These are phyloP conservation scores for Andrena camellia DNA, from an alignment of 2,888 invertebrate genomes.

Conservation along the genomic window DNA sequence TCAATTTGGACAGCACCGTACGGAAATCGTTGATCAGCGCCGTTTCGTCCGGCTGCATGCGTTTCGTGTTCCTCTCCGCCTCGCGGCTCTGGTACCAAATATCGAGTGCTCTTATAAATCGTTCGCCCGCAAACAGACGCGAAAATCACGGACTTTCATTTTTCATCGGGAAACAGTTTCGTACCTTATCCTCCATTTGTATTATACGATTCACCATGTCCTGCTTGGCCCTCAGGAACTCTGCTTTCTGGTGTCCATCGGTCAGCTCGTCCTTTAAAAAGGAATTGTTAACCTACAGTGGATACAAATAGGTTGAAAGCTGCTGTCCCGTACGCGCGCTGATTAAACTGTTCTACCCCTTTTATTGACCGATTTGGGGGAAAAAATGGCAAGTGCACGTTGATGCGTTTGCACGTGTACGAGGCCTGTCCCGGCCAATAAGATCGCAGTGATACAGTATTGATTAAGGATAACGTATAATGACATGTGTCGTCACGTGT, in stretches of 20 bases:
- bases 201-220: conserved; percentile 84
- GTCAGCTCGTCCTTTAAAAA: conserved; percentile 78
- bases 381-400: not conserved
- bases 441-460: conserved; percentile 45
- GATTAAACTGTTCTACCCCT: not conserved
- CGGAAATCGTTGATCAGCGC: conserved; percentile 82
- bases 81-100: conserved; percentile 77
- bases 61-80: conserved; percentile 80
- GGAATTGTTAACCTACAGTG: conserved; percentile 58
- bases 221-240: conserved; percentile 82
- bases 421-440: conserved; percentile 1
- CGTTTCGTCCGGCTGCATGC: conserved; percentile 79
- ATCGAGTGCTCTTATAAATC: not conserved
- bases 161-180: too few species aligned
- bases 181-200: conserved; percentile 84
- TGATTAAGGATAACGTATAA: conserved; percentile 46
- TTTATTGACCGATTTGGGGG: not conserved
- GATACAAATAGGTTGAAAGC: not conserved
- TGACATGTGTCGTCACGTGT: conserved; percentile 27
- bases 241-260: conserved; percentile 80
- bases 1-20: conserved; percentile 81
- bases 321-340: not conserved
- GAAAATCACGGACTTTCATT: too few species aligned
- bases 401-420: not conserved
- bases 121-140: not conserved